Conservation (phyloP, 2,888 invertebrate genomes). For the Apodemia zela region DNA sequence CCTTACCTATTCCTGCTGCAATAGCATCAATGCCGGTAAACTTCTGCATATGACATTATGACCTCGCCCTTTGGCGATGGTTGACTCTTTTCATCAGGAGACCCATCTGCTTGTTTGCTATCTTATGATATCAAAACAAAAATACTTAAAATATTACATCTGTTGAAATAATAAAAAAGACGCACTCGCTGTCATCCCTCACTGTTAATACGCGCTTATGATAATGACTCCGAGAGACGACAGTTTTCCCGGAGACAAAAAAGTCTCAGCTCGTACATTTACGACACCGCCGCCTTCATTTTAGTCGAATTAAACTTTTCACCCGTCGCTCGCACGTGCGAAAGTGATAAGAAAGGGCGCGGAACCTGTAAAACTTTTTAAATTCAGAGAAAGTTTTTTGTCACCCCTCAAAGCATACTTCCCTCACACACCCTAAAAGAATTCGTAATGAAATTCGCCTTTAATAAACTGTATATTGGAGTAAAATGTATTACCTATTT, state of each 20-base stretch:
- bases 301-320: slow-evolving; percentile 15
- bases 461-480: slow-evolving; percentile 41
- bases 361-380: slow-evolving; percentile 8
- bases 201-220: slow-evolving; percentile 16
- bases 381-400: background rate
- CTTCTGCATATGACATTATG: no score
- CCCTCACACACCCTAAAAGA: slow-evolving; percentile 36
- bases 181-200: background rate
- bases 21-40: no score
- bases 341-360: slow-evolving; percentile 16
- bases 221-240: slow-evolving; percentile 9
- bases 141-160: slow-evolving; percentile 5
- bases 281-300: slow-evolving; percentile 5
- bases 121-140: no score
- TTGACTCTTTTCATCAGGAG: no score
- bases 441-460: slow-evolving; percentile 39
- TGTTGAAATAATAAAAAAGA: background rate
- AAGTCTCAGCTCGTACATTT: background rate
- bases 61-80: no score
- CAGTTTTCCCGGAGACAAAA: slow-evolving; percentile 11
- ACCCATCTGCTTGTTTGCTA: no score
- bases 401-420: slow-evolving; percentile 22
- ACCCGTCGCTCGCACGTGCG: slow-evolving; percentile 14
- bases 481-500: slow-evolving; percentile 27
- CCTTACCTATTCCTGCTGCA: no score